Evolutionary conservation across 92 coral and sea anemone genomes (phyloP).

Genomic region (Phenganax marumi): DNA sequence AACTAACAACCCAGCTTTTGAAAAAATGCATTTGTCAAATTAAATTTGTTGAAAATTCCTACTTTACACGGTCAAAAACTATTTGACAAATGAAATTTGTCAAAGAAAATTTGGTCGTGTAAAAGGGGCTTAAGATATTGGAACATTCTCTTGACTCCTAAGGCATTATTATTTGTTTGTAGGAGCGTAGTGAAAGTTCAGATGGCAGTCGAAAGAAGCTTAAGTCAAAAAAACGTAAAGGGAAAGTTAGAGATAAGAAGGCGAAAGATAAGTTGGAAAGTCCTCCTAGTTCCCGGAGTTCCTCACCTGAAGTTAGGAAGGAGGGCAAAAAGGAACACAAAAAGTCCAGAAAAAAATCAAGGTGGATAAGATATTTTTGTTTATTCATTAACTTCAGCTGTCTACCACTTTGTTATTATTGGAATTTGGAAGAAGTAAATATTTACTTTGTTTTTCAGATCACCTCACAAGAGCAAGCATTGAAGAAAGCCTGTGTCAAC

Average conservation of each 20-base stretch:
- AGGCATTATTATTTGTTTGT: conserved; percentile 58
- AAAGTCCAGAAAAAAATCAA: conserved; percentile 56
- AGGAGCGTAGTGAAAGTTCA: conserved; percentile 32
- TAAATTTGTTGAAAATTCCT: too few species aligned
- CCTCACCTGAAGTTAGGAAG: conserved; percentile 31
- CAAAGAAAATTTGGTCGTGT: too few species aligned
- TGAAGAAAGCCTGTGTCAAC: neutral
- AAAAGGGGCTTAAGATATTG: too few species aligned
- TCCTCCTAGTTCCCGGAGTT: conserved; percentile 28
- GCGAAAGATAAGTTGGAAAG: conserved; percentile 18
- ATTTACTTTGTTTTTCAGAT: neutral
- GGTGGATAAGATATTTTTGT: conserved; percentile 72
- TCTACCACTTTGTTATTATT: too few species aligned
- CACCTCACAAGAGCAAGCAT: conserved; percentile 25
- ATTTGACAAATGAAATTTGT: too few species aligned
- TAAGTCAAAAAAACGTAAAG: conserved; percentile 56
- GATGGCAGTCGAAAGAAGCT: conserved; percentile 23
- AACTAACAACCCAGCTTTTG: too few species aligned
- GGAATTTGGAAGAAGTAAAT: neutral
- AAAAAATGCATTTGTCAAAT: too few species aligned
- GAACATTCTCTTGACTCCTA: conserved; percentile 16
- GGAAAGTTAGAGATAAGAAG: conserved; percentile 77
- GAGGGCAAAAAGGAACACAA: conserved; percentile 68
- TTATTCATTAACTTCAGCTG: conserved; percentile 1
- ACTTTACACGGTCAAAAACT: too few species aligned